phyloP scores from a whole-genome alignment of 2,113 vertebrate species.

The Ictalurus punctatus region DNA sequence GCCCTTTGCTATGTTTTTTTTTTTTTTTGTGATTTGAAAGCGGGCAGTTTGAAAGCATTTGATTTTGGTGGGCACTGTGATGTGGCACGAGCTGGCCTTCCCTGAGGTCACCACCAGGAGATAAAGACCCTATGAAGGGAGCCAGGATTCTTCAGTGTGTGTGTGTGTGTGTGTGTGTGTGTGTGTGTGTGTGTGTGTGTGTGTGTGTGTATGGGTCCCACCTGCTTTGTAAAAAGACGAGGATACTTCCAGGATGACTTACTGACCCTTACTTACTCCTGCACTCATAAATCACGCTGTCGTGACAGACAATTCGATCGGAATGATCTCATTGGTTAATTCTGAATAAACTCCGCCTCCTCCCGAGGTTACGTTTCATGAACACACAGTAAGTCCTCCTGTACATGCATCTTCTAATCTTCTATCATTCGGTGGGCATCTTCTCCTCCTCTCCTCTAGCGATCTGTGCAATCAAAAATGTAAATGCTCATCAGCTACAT shows the following conservation, averaged over 20 bases:
- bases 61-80: constrained; percentile 51
- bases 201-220: background rate
- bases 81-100: constrained; percentile 34
- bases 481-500: constrained; percentile 43
- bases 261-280: background rate
- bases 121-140: constrained; percentile 54
- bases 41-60: constrained; percentile 42
- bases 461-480: constrained; percentile 48
- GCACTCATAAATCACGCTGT: background rate
- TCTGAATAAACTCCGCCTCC: background rate
- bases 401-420: background rate
- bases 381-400: background rate
- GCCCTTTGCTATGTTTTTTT: constrained; percentile 42
- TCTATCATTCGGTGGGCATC: background rate
- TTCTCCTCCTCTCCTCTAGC: background rate
- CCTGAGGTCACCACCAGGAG: constrained; percentile 47
- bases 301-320: no score
- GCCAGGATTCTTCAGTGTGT: constrained; percentile 18
- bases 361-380: background rate
- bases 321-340: background rate
- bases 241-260: constrained; percentile 10
- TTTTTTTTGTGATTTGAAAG: constrained; percentile 10
- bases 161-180: background rate
- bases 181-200: background rate
- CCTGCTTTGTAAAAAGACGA: constrained; percentile 41